These are phyloP conservation scores for Chrysochloris asiatica DNA, from an alignment of 2,113 vertebrate genomes.

Conservation along the genomic window DNA sequence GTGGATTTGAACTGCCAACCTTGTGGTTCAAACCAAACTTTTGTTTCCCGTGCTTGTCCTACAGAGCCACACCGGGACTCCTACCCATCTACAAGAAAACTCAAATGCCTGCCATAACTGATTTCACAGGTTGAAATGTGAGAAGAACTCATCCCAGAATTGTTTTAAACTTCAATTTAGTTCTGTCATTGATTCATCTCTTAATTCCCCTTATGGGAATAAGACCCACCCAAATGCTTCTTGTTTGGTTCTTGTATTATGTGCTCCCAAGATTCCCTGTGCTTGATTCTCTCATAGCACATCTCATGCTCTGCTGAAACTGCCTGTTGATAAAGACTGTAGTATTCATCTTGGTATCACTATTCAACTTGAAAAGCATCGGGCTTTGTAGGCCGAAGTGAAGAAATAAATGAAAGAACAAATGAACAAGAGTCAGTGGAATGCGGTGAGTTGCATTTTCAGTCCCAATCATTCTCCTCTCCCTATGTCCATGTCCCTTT, in stretches of 20 bases:
- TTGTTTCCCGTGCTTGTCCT: too few relatives aligned
- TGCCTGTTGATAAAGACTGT: background rate
- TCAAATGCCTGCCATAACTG: background rate
- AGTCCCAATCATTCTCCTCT: background rate
- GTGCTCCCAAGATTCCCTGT: background rate
- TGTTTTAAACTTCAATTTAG: background rate
- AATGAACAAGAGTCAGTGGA: background rate
- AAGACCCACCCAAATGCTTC: background rate
- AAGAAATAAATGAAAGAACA: slow-evolving; percentile 20
- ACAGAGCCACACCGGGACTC: too few relatives aligned
- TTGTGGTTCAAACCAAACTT: too few relatives aligned
- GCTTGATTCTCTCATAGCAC: background rate
- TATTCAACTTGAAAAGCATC: background rate
- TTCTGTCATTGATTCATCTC: slow-evolving; percentile 22
- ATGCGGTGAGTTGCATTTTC: background rate
- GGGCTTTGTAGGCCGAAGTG: background rate
- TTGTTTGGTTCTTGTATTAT: background rate
- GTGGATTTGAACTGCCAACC: too few relatives aligned
- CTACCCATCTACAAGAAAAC: background rate
- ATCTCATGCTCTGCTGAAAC: background rate
- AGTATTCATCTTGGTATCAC: background rate
- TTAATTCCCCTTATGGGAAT: background rate
- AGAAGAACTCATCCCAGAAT: background rate
- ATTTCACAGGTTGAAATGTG: background rate
- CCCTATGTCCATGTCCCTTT: background rate